These are phyloP conservation scores for Cataglyphis livida DNA, from an alignment of 2,888 invertebrate genomes.

Conservation along the genomic window DNA sequence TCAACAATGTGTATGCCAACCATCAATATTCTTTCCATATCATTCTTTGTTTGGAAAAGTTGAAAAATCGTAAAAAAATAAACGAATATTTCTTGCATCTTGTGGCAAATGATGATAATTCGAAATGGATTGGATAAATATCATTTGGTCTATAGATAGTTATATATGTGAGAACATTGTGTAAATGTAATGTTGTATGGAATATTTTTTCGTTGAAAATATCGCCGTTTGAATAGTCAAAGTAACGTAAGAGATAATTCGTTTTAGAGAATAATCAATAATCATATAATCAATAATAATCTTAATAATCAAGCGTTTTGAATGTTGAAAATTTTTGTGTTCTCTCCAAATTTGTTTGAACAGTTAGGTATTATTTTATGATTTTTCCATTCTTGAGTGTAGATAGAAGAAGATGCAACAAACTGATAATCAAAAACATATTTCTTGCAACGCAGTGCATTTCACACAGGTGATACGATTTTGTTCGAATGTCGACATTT, in stretches of 20 bases:
- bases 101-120: background rate
- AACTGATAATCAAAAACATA: constrained; percentile 15
- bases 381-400: background rate
- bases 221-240: background rate
- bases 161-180: constrained; percentile 6
- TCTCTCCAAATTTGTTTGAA: background rate
- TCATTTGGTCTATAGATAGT: constrained; percentile 63
- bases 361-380: background rate
- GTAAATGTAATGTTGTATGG: background rate
- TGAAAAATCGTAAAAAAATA: background rate
- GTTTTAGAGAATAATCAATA: background rate
- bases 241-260: background rate
- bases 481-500: background rate
- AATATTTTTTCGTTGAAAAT: constrained; percentile 21
- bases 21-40: background rate
- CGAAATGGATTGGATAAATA: constrained; percentile 56
- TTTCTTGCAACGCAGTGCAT: background rate
- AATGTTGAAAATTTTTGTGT: background rate
- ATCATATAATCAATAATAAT: background rate
- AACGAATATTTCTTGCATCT: background rate
- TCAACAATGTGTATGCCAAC: background rate
- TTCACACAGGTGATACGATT: background rate
- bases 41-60: background rate
- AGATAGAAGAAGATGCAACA: background rate
- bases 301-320: no score